Evolutionary conservation across 2,113 vertebrate species (phyloP).

Genomic region (Passer domesticus): DNA sequence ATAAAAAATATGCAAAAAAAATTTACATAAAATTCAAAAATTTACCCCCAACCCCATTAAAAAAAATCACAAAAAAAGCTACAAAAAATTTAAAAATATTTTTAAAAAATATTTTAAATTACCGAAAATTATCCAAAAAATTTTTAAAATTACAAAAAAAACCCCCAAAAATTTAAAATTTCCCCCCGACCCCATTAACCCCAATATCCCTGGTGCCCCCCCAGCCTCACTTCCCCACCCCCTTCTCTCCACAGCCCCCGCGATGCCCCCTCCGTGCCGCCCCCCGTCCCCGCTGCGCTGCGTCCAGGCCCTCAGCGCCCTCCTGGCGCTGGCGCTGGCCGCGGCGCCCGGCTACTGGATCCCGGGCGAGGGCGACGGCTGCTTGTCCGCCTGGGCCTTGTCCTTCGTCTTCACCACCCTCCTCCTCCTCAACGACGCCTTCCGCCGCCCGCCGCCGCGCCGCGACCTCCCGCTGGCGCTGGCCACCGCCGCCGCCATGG

Average conservation of each 20-base stretch:
- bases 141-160: too few relatives aligned
- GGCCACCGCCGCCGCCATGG: background rate
- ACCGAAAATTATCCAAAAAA: too few relatives aligned
- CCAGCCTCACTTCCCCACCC: too few relatives aligned
- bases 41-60: background rate
- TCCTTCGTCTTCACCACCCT: background rate
- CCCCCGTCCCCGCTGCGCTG: background rate
- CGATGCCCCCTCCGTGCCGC: background rate
- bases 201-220: too few relatives aligned
- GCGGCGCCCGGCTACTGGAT: background rate
- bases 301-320: background rate
- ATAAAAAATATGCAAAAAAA: too few relatives aligned
- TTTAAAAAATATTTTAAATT: too few relatives aligned
- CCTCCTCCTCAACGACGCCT: background rate
- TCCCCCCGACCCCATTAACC: too few relatives aligned
- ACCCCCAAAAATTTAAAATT: too few relatives aligned
- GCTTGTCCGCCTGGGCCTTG: background rate
- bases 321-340: background rate
- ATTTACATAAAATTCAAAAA: too few relatives aligned
- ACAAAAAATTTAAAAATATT: too few relatives aligned
- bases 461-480: background rate
- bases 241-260: background rate
- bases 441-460: background rate
- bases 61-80: too few relatives aligned
- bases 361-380: background rate